Base-by-base conservation (phyloP, 2,888 invertebrate genomes). In the Scaptomyza flava region DNA sequence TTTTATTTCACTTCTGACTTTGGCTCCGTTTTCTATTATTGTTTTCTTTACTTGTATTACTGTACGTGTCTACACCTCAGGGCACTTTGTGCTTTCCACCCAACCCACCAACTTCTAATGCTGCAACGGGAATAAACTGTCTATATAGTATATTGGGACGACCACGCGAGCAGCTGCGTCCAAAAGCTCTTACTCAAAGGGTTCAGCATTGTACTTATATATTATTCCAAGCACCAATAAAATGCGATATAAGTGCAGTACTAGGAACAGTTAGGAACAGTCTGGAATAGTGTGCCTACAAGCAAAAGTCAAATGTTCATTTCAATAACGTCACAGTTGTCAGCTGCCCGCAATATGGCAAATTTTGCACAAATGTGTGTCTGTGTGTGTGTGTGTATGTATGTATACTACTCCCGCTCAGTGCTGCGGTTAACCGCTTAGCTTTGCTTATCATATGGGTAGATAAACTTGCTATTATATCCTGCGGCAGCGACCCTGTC, bases 1-100 rank as follows among this genome's bases (percentile, higher is more conserved):
- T 48, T 83, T 62, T 48, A 42, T 46, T 63, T 33, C 50, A 50
- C 20, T 56, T 52, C 50, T 46, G 68, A 67, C 71, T 79, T 69
- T 72, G 65, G 67, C 73, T 86, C 81, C 81, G 81, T 81, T 87
- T 85, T 81, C 82, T 85, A 81, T 83, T 83, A 85, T 87, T 84
- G 83, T 87, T 87, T 82, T 72, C 82, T 79, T 82, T 85, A 87
- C 79, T 85, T 84, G 86, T 79, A 87, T 85, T 82, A 72, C 72
- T 64, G 77, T 82, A 87, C 82, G 82, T 82, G 82, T 81, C 84
- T 81, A 79, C 87, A 82, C 81, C 84, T 81, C 11, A 57, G 61
- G 81, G 87, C 84, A 81, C 87, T 81, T 78, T 83, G 67, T 65
- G 60, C 60, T 6, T 8, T 12, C 38, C 38, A 38, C 0, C 38